Conservation (phyloP, 2,797 vertebrate species). For the Gephyroberyx darwinii region DNA sequence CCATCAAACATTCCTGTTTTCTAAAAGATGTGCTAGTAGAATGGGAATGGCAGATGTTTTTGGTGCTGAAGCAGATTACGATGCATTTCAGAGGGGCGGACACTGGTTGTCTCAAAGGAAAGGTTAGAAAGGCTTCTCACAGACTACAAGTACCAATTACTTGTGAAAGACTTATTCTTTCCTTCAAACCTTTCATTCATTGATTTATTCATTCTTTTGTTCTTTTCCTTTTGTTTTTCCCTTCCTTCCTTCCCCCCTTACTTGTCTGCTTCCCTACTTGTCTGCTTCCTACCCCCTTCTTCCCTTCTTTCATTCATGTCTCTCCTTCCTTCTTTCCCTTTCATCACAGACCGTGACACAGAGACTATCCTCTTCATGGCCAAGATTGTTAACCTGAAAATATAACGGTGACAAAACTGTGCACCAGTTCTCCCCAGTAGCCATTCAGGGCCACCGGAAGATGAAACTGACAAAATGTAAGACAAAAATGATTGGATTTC, state of each 20-base stretch:
- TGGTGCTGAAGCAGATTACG: conserved; percentile 50
- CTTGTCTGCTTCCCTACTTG: too few relatives aligned
- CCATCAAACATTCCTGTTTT: conserved; percentile 56
- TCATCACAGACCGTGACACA: conserved; percentile 38
- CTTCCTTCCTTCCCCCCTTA: too few relatives aligned
- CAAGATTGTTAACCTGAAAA: conserved; percentile 45
- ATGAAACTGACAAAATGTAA: too few relatives aligned
- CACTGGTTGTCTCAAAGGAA: conserved; percentile 60
- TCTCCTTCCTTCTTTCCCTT: not conserved
- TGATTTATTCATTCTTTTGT: too few relatives aligned
- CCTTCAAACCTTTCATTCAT: too few relatives aligned
- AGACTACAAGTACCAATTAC: too few relatives aligned
- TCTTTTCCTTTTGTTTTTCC: too few relatives aligned
- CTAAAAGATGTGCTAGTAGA: conserved; percentile 49
- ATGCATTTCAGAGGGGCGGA: conserved; percentile 48
- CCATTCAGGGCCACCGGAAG: too few relatives aligned
- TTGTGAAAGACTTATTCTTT: conserved; percentile 37
- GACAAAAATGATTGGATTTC: too few relatives aligned
- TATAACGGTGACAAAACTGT: not conserved
- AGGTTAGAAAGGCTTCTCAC: not conserved
- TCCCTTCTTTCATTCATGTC: too few relatives aligned
- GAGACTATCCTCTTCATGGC: conserved; percentile 58
- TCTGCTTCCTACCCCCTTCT: too few relatives aligned
- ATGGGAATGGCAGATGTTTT: conserved; percentile 68
- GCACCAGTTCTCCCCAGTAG: not conserved